Evolutionary conservation across 2,113 vertebrate genomes (phyloP).

Genomic region (Calidris pugnax): DNA sequence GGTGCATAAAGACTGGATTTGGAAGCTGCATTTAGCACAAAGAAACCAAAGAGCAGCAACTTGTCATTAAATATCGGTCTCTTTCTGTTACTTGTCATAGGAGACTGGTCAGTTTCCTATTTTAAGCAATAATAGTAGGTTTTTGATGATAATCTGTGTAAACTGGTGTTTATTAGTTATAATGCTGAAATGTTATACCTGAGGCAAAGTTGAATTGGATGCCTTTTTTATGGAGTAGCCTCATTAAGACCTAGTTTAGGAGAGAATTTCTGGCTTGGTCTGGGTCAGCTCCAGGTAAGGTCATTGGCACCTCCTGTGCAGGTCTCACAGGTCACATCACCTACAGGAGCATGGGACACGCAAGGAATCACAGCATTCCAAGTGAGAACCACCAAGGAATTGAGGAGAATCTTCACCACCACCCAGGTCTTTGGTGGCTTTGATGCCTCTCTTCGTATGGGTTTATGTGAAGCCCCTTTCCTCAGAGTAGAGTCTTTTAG

Average conservation of each 20-base stretch:
- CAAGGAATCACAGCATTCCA: rapidly evolving
- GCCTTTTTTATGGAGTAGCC: background rate
- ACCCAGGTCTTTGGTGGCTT: rapidly evolving
- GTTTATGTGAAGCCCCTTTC: background rate
- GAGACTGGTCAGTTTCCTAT: background rate
- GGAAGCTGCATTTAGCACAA: background rate
- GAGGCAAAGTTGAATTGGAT: background rate
- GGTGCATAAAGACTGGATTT: background rate
- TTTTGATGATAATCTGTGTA: background rate
- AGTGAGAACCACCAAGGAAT: background rate
- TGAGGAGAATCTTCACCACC: background rate
- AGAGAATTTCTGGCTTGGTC: background rate
- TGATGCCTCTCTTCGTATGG: background rate
- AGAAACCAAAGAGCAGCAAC: background rate
- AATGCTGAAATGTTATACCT: background rate
- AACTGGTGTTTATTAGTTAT: background rate
- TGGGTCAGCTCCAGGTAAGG: rapidly evolving
- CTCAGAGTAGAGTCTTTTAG: background rate
- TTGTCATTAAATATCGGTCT: background rate
- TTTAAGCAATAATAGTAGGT: background rate
- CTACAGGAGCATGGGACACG: background rate
- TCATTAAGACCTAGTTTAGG: background rate
- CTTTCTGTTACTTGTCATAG: background rate
- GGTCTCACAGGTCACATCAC: background rate
- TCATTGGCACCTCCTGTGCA: rapidly evolving